Base-by-base conservation (phyloP, 2,888 invertebrate genomes). In the Phasia obesa region DNA sequence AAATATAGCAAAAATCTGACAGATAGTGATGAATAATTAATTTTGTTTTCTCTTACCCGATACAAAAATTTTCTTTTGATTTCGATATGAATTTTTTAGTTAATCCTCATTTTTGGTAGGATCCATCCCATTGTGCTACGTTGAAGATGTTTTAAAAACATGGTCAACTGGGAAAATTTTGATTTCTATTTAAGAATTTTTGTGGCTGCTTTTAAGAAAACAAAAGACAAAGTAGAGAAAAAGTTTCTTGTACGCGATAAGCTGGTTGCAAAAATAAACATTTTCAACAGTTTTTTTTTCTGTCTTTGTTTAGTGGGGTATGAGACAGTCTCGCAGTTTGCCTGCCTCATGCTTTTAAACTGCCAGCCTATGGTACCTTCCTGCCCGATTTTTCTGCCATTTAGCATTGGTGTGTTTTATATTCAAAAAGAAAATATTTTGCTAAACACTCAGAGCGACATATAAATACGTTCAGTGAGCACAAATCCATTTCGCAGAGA, bases 181-280 rank as follows among this genome's bases (percentile, higher is more conserved):
- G 78, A 65, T 76, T 81, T 71, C 74, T 38, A 25, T 62, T 49
- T 60, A 71, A 83, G 83, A 83, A 83, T 71, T 79, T 53, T 79
- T 75, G 70, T 83, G 74, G 70, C 65, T 75, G 74, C 67, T 59
- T 69, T 69, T 59, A 78, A 64, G 64, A 71, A 71, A 70, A 57
- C 47, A 71, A 78, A 71, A 71, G 51, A 71, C 60, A 53, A 25
- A 23, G 17, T 11, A 53, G 17, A 38, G 35, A 35, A 69, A 75
- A 75, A 38, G 47, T 71, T 75, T 83, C 42, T 71, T 79, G 65
- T 71, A 79, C 65, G 83, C 79, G 83, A 83, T 83, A 83, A 83
- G 79, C 75, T 71, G 44, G 17, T 70, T 65, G 75, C 67, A 67
- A 74, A 70, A 69, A 71, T 65, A 81, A 71, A 70, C 70, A 73